These are phyloP conservation scores for Molanna angustata DNA, from an alignment of 2,888 invertebrate genomes.

Conservation along the genomic window DNA sequence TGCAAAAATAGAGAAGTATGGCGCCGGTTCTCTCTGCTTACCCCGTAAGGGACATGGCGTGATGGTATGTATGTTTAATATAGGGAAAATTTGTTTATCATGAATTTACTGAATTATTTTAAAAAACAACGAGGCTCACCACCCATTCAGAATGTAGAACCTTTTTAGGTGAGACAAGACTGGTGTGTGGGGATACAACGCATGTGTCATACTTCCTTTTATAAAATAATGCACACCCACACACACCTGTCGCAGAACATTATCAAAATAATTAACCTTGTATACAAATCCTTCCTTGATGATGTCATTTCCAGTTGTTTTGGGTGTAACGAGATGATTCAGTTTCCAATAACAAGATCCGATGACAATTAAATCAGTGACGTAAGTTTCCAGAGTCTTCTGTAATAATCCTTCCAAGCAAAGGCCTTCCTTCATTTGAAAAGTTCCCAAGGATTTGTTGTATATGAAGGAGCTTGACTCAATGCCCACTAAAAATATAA, in stretches of 20 bases:
- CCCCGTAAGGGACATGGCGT: too few relatives aligned
- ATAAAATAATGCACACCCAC: too few relatives aligned
- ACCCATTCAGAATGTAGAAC: too few relatives aligned
- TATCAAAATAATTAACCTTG: conserved; percentile 40
- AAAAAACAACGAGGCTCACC: too few relatives aligned
- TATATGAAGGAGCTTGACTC: conserved; percentile 56
- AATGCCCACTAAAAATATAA: conserved; percentile 52
- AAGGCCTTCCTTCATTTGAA: conserved; percentile 47
- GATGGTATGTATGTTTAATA: too few relatives aligned
- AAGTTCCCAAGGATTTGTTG: conserved; percentile 44
- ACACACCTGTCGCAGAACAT: too few relatives aligned
- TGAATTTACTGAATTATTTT: not conserved
- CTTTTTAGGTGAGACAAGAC: too few relatives aligned
- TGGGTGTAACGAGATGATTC: conserved; percentile 35
- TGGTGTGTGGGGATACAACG: too few relatives aligned
- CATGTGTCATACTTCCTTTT: too few relatives aligned
- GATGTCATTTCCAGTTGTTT: conserved; percentile 39
- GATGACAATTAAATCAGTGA: conserved; percentile 41
- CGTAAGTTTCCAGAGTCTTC: conserved; percentile 45
- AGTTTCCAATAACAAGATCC: conserved; percentile 50
- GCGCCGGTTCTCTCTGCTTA: too few relatives aligned
- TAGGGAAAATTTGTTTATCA: too few relatives aligned
- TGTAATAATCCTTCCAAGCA: conserved; percentile 51
- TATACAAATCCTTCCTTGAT: conserved; percentile 47
- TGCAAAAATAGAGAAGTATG: too few relatives aligned